phyloP scores from a whole-genome alignment of 2,888 invertebrate genomes.

The Drosophila sordidapex region DNA sequence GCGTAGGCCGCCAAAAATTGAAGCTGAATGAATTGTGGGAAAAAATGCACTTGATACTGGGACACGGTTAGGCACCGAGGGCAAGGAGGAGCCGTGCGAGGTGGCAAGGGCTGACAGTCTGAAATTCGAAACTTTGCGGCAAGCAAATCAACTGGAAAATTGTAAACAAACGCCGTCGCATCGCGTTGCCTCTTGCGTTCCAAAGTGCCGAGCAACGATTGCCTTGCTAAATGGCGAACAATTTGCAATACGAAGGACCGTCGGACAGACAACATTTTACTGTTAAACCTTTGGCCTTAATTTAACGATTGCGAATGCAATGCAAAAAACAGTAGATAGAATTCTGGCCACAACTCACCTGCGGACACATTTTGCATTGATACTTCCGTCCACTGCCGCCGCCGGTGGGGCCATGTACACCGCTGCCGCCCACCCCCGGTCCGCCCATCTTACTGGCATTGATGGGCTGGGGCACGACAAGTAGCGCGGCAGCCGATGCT shows the following conservation, averaged over 20 bases:
- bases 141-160: conserved; percentile 76
- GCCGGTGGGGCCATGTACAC: conserved; percentile 61
- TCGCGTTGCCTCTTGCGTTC: conserved; percentile 1
- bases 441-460: conserved; percentile 88
- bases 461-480: conserved; percentile 95
- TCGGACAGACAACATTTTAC: conserved; percentile 36
- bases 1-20: conserved; percentile 52
- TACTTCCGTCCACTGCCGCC: conserved; percentile 89
- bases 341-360: conserved; percentile 88
- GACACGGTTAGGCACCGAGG: not conserved
- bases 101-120: conserved; percentile 10
- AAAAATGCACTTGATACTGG: conserved; percentile 38
- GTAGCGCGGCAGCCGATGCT: conserved; percentile 87
- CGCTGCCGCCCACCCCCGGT: conserved; percentile 82
- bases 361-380: conserved; percentile 98
- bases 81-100: not conserved
- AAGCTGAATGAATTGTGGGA: conserved; percentile 65
- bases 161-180: conserved; percentile 69
- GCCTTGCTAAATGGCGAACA: conserved; percentile 36
- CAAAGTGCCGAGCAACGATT: conserved; percentile 31
- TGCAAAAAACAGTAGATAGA: conserved; percentile 38
- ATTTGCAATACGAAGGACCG: conserved; percentile 48
- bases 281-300: conserved; percentile 47
- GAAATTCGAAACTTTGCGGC: conserved; percentile 72
- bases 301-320: conserved; percentile 40